phyloP scores from a whole-genome alignment of 2,797 vertebrate genomes.

The Loriculus beryllinus region DNA sequence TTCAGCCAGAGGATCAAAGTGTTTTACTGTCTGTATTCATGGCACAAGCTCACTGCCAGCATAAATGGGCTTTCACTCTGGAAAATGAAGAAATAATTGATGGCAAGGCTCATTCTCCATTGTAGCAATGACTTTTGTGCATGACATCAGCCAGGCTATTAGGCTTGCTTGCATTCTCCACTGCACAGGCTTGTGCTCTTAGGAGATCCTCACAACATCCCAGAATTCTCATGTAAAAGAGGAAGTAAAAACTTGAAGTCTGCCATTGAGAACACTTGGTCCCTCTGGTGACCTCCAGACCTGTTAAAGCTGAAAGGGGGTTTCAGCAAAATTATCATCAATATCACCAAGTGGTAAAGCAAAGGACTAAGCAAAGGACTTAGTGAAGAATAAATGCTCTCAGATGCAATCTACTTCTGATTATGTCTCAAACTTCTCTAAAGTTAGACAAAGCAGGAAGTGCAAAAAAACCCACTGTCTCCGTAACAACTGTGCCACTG shows the following conservation, averaged over 20 bases:
- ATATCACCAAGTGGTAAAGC: neutral
- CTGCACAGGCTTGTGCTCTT: neutral
- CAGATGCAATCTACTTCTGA: neutral
- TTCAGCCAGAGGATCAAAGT: neutral
- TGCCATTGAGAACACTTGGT: neutral
- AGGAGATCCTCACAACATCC: neutral
- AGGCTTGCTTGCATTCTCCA: neutral
- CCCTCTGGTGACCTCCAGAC: neutral
- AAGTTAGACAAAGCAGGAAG: neutral
- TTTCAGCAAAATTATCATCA: neutral
- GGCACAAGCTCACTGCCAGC: neutral
- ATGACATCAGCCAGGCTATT: neutral
- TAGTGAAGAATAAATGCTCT: neutral
- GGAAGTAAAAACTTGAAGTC: neutral
- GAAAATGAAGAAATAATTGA: slow-evolving; percentile 6
- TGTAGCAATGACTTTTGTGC: neutral
- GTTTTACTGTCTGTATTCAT: neutral
- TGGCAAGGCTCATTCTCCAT: neutral
- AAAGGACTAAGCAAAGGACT: no score
- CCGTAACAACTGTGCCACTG: neutral
- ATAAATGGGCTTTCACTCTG: neutral
- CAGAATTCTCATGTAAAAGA: neutral
- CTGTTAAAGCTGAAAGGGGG: neutral
- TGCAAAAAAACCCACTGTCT: neutral
- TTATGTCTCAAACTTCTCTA: neutral